Base-by-base conservation (phyloP, 2,797 vertebrate species). In the Fistularia tabacaria region DNA sequence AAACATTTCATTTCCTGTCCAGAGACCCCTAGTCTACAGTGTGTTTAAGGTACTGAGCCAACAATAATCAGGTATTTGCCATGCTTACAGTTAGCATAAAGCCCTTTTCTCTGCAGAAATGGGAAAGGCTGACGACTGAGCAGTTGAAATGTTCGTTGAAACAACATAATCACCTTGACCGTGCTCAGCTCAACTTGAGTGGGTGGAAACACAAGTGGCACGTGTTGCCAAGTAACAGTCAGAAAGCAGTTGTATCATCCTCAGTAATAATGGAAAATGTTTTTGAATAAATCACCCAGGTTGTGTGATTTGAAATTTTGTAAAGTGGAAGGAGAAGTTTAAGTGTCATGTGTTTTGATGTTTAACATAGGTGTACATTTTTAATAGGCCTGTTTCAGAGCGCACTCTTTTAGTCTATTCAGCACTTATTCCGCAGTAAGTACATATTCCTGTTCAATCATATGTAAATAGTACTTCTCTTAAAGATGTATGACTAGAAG, bases 221-320 rank as follows among this genome's bases (percentile, higher is more conserved):
- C 6, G 48, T 70, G 86, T 87, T 89, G 86, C 86, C 81, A 81
- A 71, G 86, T 84, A 86, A 89, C 62, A 14, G 43, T 55, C 57
- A 9, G 6, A 54, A 55, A 65, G 63, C 46, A 45, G 40, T 45
- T 37, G 45, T 66, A 66, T 58, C 68, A 70, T 59, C 7, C 10
- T 51, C 46, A 8, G 44, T 59, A 49, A 69, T 72, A 62, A 67
- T 54, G 38, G 36, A 15, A 4, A 43, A 37, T 59, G 52, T 15
- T 38, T 9, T 39, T 56, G 39, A 51, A 54, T 40, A 46, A 62
- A 54, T 57, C 49, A 50, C 36, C 9, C n/a, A 3, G n/a, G 10
- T 38, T 46, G 38, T 50, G 48, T 8, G 9, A 25, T 36, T 25
- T 25, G 5, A 25, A 25, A 25, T 25, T 25, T 25, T 25, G 25